phyloP scores from a whole-genome alignment of 2,797 vertebrate genomes.

The Cossypha caffra region DNA sequence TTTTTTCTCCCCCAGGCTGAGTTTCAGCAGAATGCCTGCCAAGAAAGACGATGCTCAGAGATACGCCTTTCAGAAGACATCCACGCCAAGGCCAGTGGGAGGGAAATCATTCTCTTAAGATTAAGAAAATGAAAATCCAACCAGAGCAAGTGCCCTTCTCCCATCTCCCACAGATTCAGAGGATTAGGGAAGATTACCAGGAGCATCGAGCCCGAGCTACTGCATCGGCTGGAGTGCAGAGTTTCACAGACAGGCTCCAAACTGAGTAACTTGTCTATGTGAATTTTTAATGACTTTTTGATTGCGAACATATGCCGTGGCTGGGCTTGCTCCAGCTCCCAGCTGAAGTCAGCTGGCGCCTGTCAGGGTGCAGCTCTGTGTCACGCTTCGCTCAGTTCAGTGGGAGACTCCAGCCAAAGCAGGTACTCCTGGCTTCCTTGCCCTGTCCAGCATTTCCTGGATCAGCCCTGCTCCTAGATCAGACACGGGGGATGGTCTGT shows the following conservation, averaged over 20 bases:
- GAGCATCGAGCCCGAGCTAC: neutral
- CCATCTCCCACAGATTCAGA: neutral
- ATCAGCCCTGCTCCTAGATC: neutral
- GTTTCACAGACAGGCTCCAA: constrained; percentile 21
- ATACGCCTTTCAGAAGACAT: neutral
- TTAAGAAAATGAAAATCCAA: constrained; percentile 25
- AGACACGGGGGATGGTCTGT: neutral
- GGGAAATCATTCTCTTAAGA: neutral
- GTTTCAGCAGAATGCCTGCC: neutral
- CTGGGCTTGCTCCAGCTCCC: constrained; percentile 51
- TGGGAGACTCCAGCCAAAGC: neutral
- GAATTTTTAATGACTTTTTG: constrained; percentile 62
- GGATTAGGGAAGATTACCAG: constrained; percentile 16
- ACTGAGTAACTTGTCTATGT: constrained; percentile 12
- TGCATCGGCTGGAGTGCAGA: neutral
- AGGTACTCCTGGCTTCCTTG: neutral
- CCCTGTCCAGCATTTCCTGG: neutral
- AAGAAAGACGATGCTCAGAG: neutral
- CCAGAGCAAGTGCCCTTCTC: neutral
- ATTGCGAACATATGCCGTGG: constrained; percentile 36
- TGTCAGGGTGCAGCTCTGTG: constrained; percentile 4
- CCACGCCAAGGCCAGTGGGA: neutral
- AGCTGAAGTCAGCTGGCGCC: constrained; percentile 11
- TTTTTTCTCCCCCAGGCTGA: accelerated
- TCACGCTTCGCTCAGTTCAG: neutral